These are phyloP conservation scores for Cyanistes caeruleus DNA, from an alignment of 2,113 vertebrate species.

Conservation along the genomic window DNA sequence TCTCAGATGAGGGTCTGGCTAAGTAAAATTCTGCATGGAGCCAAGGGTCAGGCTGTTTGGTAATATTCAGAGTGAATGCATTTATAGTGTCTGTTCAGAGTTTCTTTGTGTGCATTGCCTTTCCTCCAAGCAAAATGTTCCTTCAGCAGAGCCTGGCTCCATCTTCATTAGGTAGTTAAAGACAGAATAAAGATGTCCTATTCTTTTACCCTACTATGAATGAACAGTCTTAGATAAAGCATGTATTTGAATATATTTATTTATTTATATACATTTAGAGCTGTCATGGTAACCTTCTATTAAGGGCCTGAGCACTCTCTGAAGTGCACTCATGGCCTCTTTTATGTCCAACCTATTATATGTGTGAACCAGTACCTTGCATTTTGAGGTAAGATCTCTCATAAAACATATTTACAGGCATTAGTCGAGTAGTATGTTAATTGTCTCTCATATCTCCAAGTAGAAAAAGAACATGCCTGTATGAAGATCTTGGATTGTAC, in stretches of 20 bases:
- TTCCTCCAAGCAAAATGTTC: background rate
- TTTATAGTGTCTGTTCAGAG: background rate
- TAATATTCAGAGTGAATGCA: background rate
- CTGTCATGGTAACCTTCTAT: background rate
- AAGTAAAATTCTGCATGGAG: background rate
- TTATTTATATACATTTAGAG: background rate
- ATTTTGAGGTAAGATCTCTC: background rate
- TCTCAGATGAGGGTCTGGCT: background rate
- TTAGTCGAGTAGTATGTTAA: background rate
- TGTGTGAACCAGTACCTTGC: background rate
- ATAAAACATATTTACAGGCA: background rate
- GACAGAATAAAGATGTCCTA: background rate
- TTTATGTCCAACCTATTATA: background rate
- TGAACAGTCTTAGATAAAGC: background rate
- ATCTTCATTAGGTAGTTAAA: background rate
- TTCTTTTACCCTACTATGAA: fast-evolving
- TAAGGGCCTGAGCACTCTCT: background rate
- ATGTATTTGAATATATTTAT: background rate
- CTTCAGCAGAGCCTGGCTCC: background rate
- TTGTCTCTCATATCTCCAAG: background rate
- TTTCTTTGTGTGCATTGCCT: background rate
- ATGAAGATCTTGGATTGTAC: background rate
- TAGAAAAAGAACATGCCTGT: background rate
- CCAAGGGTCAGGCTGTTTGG: background rate
- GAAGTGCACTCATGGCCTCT: background rate